Evolutionary conservation across 2,888 invertebrate genomes (phyloP).

Genomic region (Loripinus fragilis): DNA sequence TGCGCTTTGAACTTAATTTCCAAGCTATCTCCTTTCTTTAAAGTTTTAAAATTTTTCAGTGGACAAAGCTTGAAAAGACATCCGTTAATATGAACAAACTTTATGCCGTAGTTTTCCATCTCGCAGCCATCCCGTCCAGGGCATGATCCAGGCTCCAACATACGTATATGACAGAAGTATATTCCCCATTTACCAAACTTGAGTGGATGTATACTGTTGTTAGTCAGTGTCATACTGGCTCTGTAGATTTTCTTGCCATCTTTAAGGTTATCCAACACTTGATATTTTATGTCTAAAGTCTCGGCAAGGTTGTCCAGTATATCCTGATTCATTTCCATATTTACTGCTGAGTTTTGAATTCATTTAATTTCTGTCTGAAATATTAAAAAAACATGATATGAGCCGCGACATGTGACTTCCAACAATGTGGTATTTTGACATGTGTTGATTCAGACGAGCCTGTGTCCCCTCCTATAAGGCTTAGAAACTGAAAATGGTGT

Average conservation of each 20-base stretch:
- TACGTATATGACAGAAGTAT: conserved; percentile 76
- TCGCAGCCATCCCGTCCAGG: conserved; percentile 61
- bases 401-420: no score
- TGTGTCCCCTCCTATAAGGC: no score
- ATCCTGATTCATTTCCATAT: conserved; percentile 62
- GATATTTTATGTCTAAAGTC: conserved; percentile 65
- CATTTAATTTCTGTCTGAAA: no score
- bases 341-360: no score
- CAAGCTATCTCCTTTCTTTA: conserved; percentile 66
- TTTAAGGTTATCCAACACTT: conserved; percentile 72
- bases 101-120: conserved; percentile 63
- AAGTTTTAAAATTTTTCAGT: conserved; percentile 64
- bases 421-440: no score
- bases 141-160: conserved; percentile 73
- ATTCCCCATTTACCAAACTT: conserved; percentile 72
- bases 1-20: conserved; percentile 71
- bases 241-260: conserved; percentile 70
- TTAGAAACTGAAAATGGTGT: no score
- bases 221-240: conserved; percentile 69
- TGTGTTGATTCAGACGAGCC: no score
- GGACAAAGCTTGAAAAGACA: conserved; percentile 74
- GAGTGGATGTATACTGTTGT: conserved; percentile 58
- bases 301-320: conserved; percentile 63
- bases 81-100: conserved; percentile 74
- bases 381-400: no score